Percentiles rank a stretch among this genome's conserved stretches.
phyloP scores from a whole-genome alignment of 92 coral and sea anemone species.

The Parazoanthus darwini region DNA sequence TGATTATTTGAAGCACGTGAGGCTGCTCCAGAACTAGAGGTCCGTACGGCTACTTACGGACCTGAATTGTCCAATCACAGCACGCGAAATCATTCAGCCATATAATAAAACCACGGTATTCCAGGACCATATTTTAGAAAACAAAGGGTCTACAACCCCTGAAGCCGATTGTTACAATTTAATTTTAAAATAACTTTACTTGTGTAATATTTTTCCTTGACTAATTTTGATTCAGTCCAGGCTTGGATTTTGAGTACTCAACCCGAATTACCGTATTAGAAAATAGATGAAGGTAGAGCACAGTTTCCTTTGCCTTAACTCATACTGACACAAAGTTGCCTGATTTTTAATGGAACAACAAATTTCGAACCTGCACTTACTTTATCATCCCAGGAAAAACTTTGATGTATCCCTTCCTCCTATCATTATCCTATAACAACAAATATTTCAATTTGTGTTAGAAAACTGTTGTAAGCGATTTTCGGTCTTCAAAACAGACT shows the following conservation, averaged over 20 bases:
- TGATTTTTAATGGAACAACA: too few relatives aligned
- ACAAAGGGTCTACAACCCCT: not conserved
- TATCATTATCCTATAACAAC: conserved; percentile 74
- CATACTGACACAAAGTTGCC: too few relatives aligned
- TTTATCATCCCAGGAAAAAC: conserved; percentile 80
- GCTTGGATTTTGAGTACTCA: not conserved
- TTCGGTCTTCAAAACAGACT: not conserved
- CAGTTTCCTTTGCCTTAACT: too few relatives aligned
- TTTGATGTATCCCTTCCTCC: conserved; percentile 83
- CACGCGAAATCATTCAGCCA: too few relatives aligned
- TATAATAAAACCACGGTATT: not conserved
- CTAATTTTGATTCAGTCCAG: not conserved
- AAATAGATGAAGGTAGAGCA: too few relatives aligned
- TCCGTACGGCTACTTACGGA: too few relatives aligned
- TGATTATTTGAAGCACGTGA: too few relatives aligned
- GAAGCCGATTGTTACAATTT: not conserved
- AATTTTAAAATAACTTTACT: too few relatives aligned
- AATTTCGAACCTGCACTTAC: conserved; percentile 49
- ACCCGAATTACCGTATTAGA: not conserved
- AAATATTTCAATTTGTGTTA: not conserved
- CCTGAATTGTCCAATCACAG: too few relatives aligned
- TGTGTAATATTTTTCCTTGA: not conserved
- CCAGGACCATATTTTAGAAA: not conserved
- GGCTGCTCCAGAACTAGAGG: too few relatives aligned
- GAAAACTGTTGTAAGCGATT: not conserved